These are phyloP conservation scores for Drosophila fuyamai DNA, from an alignment of 1,140 invertebrate species.

Conservation along the genomic window DNA sequence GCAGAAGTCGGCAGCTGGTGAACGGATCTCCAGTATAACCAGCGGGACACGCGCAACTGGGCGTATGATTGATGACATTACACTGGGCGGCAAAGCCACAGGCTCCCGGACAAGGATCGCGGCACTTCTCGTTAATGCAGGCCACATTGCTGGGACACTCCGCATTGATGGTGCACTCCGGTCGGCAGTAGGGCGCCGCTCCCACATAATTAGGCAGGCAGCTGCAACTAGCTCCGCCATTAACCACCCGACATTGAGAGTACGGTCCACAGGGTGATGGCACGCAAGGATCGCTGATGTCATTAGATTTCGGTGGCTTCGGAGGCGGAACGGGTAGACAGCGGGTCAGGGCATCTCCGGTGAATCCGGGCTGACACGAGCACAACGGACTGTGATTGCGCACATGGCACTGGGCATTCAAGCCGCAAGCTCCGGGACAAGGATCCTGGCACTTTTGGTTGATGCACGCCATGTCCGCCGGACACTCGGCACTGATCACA, in stretches of 20 bases:
- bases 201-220: conserved; percentile 89
- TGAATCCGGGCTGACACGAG: conserved; percentile 90
- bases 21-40: conserved; percentile 91
- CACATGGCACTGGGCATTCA: conserved; percentile 92
- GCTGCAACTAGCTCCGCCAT: conserved; percentile 88
- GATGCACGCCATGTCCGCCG: conserved; percentile 91
- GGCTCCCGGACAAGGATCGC: conserved; percentile 89
- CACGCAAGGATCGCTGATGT: conserved; percentile 88
- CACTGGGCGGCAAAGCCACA: conserved; percentile 89
- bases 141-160: conserved; percentile 89
- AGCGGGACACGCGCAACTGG: conserved; percentile 88
- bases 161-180: conserved; percentile 90
- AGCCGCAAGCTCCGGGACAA: conserved; percentile 92
- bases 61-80: conserved; percentile 89
- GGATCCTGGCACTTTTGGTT: conserved; percentile 94
- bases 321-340: conserved; percentile 87
- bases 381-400: conserved; percentile 94
- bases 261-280: conserved; percentile 91
- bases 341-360: conserved; percentile 92
- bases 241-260: conserved; percentile 88
- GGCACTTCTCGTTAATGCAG: conserved; percentile 89
- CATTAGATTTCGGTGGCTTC: conserved; percentile 86
- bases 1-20: conserved; percentile 85
- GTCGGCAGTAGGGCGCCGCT: conserved; percentile 89
- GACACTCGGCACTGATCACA: conserved; percentile 92